A percentile compares a stretch with the other conserved stretches of the same genome.
phyloP scores from a whole-genome alignment of 1,140 invertebrate species.

The Rhyzopertha dominica region DNA sequence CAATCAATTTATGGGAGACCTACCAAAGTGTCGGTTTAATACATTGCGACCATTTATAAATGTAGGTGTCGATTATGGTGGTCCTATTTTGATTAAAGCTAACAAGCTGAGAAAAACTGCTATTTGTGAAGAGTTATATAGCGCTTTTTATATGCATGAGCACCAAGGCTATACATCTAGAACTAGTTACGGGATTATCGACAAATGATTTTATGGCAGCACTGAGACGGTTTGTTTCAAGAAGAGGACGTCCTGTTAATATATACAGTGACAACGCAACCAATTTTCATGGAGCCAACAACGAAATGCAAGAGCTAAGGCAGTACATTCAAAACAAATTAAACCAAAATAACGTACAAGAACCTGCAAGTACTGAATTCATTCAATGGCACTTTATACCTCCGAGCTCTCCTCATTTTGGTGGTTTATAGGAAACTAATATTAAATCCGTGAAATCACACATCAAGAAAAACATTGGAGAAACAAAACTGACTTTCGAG shows the following conservation, averaged over 20 bases:
- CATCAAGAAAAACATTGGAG: slow-evolving; percentile 4
- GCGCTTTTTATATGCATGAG: slow-evolving; percentile 17
- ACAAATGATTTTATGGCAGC: slow-evolving; percentile 15
- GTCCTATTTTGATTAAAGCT: slow-evolving; percentile 26
- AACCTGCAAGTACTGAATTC: slow-evolving; percentile 3
- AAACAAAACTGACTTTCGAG: background rate
- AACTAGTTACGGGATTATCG: slow-evolving; percentile 10
- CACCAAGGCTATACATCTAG: slow-evolving; percentile 16
- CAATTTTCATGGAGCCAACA: slow-evolving; percentile 18
- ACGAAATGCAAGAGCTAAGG: slow-evolving; percentile 10
- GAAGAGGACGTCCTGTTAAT: slow-evolving; percentile 12
- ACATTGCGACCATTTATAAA: slow-evolving; percentile 26
- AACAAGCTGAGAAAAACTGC: background rate
- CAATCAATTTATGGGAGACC: too few species aligned
- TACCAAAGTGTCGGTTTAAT: slow-evolving; percentile 29
- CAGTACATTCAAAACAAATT: slow-evolving; percentile 10
- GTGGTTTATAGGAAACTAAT: slow-evolving; percentile 5
- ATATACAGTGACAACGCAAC: slow-evolving; percentile 20
- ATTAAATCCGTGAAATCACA: slow-evolving; percentile 5
- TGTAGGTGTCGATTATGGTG: slow-evolving; percentile 36
- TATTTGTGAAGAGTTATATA: slow-evolving; percentile 10
- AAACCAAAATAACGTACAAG: background rate
- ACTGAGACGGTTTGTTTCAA: slow-evolving; percentile 13
- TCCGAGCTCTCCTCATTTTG: slow-evolving; percentile 10
- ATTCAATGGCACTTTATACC: slow-evolving; percentile 11